phyloP scores from a whole-genome alignment of 1,140 invertebrate species.

The Ceratina australensis region DNA sequence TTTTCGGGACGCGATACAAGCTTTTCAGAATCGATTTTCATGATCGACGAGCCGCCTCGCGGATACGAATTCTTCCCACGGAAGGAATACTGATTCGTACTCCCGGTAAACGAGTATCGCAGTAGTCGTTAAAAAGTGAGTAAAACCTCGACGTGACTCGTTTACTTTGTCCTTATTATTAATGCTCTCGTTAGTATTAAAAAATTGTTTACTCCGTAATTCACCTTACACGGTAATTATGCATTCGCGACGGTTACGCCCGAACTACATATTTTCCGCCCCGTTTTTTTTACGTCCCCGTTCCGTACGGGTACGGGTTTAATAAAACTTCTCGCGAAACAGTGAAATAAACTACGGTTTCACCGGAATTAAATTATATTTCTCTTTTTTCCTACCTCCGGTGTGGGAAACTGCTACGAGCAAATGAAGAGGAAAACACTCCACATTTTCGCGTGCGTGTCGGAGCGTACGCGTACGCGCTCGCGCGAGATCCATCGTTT shows the following conservation, averaged over 20 bases:
- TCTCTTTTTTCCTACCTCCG: no score
- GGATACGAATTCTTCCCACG: constrained; percentile 17
- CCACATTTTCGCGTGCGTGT: background rate
- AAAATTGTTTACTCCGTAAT: constrained; percentile 25
- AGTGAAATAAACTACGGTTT: background rate
- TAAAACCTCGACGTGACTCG: constrained; percentile 3
- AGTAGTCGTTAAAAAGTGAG: background rate
- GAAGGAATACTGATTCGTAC: background rate
- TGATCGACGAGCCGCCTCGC: background rate
- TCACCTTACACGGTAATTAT: constrained; percentile 45
- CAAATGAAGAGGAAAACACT: constrained; percentile 6
- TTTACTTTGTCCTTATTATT: constrained; percentile 26
- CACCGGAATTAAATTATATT: constrained; percentile 15
- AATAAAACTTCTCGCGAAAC: background rate
- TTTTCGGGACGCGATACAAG: background rate
- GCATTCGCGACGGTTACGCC: constrained; percentile 37
- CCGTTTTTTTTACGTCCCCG: no score
- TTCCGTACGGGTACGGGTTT: background rate
- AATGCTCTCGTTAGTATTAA: constrained; percentile 50
- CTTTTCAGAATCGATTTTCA: constrained; percentile 11
- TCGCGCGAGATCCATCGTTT: background rate
- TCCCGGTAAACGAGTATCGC: background rate
- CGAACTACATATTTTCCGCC: constrained; percentile 33
- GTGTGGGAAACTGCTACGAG: background rate
- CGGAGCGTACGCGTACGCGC: background rate